Evolutionary conservation across 2,888 invertebrate species (phyloP).

Genomic region (Cheilosia vernalis): DNA sequence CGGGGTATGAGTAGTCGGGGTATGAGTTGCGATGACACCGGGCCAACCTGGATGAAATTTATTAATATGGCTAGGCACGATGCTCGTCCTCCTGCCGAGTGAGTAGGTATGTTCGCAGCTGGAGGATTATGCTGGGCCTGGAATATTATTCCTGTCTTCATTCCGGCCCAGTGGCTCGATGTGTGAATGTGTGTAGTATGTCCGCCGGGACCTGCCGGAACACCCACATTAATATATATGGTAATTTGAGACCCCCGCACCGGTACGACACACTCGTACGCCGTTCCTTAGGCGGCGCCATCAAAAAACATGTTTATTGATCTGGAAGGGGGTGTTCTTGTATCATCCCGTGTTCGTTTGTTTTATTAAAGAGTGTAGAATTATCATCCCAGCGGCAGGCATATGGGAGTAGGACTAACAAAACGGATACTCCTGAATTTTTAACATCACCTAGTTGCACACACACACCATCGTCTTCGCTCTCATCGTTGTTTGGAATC

Average conservation of each 20-base stretch:
- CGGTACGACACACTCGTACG: background rate
- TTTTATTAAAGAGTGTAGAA: constrained; percentile 53
- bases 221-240: constrained; percentile 70
- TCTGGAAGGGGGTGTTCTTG: constrained; percentile 1
- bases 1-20: too few relatives aligned
- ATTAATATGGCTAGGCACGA: constrained; percentile 47
- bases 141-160: constrained; percentile 52
- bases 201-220: constrained; percentile 45
- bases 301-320: constrained; percentile 38
- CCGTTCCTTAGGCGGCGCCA: constrained; percentile 1
- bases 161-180: constrained; percentile 34
- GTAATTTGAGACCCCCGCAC: constrained; percentile 51
- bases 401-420: constrained; percentile 22
- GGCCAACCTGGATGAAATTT: constrained; percentile 59
- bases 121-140: constrained; percentile 42
- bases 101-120: background rate
- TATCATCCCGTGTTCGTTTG: constrained; percentile 24
- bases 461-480: background rate
- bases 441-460: constrained; percentile 31
- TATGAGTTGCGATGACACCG: too few relatives aligned
- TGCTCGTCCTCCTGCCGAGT: background rate
- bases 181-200: constrained; percentile 32
- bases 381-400: constrained; percentile 26
- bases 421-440: constrained; percentile 57
- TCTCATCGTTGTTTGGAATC: background rate